Conservation (phyloP, 2,888 invertebrate genomes). For the Stramonita haemastoma region DNA sequence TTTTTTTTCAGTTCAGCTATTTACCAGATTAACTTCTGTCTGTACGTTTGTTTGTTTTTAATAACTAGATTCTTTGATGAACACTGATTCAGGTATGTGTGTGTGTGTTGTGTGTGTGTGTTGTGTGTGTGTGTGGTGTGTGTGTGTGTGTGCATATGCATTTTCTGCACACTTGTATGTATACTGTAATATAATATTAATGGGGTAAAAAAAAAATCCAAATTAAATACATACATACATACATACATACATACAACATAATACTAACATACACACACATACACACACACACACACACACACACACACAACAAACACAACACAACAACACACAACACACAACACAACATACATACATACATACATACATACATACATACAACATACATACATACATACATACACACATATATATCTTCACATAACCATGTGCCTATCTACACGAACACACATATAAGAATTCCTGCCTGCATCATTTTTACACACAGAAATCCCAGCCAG, state of each 20-base stretch:
- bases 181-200: too few species aligned
- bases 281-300: constrained; percentile 5
- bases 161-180: not conserved
- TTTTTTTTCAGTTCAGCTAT: too few species aligned
- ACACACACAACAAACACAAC: not conserved
- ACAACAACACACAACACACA: too few species aligned
- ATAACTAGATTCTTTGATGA: too few species aligned
- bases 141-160: too few species aligned
- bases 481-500: not conserved
- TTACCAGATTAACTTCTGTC: too few species aligned
- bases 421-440: not conserved
- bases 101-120: not conserved
- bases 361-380: too few species aligned
- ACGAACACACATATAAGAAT: too few species aligned
- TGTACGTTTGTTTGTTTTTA: too few species aligned
- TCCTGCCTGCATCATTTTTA: not conserved
- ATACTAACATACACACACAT: not conserved
- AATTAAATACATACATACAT: too few species aligned
- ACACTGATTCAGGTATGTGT: not conserved
- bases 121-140: not conserved
- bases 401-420: not conserved
- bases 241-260: not conserved
- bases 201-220: not conserved
- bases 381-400: not conserved
- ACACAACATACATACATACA: too few species aligned